These are phyloP conservation scores for Ooceraea biroi DNA, from an alignment of 1,140 invertebrate genomes.

Conservation along the genomic window DNA sequence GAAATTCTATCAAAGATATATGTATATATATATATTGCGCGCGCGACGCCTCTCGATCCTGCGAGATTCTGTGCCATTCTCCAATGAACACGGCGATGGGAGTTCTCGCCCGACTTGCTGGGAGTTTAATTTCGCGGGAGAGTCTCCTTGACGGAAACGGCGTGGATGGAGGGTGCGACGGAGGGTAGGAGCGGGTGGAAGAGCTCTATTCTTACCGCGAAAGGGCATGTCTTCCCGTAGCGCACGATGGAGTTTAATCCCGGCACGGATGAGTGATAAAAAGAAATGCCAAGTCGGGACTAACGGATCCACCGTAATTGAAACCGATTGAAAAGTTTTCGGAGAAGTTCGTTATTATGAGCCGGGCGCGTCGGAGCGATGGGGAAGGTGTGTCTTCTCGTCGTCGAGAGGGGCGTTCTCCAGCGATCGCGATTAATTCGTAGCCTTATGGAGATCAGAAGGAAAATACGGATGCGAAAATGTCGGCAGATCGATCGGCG, in stretches of 20 bases:
- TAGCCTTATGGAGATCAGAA: neutral
- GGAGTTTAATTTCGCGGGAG: constrained; percentile 77
- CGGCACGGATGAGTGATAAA: constrained; percentile 41
- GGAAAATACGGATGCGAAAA: neutral
- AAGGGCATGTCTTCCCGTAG: neutral
- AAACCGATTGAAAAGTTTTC: constrained; percentile 59
- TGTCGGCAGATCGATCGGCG: neutral
- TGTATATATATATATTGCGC: constrained; percentile 30
- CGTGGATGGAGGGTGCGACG: neutral
- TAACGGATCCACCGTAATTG: constrained; percentile 39
- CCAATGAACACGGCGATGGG: constrained; percentile 75
- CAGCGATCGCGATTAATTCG: constrained; percentile 11
- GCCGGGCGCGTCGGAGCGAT: neutral
- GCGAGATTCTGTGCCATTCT: constrained; percentile 59
- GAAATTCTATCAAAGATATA: constrained; percentile 75
- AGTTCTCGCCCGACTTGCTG: constrained; percentile 79
- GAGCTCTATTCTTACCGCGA: constrained; percentile 53
- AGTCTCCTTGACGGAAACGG: constrained; percentile 47
- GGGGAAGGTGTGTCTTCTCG: neutral
- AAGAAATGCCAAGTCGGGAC: constrained; percentile 44
- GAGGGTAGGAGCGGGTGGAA: constrained; percentile 2
- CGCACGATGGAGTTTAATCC: constrained; percentile 52
- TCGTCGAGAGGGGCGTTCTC: neutral
- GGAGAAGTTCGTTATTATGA: constrained; percentile 51
- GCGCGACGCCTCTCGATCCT: constrained; percentile 41